Conservation (phyloP, 1,140 invertebrate genomes). For the Mizuhopecten yessoensis region DNA sequence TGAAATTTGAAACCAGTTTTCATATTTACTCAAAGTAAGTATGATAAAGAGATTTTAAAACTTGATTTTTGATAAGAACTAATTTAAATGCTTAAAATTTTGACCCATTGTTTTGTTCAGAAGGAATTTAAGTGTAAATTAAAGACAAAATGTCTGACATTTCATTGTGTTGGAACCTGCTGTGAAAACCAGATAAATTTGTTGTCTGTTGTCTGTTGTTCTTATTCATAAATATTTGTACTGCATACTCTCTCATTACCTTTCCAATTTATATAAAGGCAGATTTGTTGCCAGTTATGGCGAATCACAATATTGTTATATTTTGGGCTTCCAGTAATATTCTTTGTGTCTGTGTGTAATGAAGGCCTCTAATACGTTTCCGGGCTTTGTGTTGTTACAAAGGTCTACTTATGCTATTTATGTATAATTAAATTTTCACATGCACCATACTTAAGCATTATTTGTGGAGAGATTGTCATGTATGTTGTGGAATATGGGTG, state of each 20-base stretch:
- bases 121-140: too few relatives aligned
- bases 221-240: not conserved
- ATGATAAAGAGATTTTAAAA: too few relatives aligned
- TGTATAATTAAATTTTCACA: not conserved
- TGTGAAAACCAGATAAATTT: not conserved
- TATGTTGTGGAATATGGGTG: not conserved
- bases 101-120: too few relatives aligned
- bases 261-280: not conserved
- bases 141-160: not conserved
- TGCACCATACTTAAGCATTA: constrained; percentile 1
- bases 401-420: not conserved
- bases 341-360: not conserved
- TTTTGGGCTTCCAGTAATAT: constrained; percentile 23
- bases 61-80: too few relatives aligned
- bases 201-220: not conserved
- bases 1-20: too few relatives aligned
- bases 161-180: not conserved
- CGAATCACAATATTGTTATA: not conserved
- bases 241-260: not conserved
- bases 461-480: not conserved
- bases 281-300: constrained; percentile 32
- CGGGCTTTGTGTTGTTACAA: not conserved
- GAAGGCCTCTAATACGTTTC: too few relatives aligned
- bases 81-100: too few relatives aligned
- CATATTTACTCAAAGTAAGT: too few relatives aligned